Evolutionary conservation across 2,888 invertebrate species (phyloP).

Genomic region (Perizoma affinitatum): DNA sequence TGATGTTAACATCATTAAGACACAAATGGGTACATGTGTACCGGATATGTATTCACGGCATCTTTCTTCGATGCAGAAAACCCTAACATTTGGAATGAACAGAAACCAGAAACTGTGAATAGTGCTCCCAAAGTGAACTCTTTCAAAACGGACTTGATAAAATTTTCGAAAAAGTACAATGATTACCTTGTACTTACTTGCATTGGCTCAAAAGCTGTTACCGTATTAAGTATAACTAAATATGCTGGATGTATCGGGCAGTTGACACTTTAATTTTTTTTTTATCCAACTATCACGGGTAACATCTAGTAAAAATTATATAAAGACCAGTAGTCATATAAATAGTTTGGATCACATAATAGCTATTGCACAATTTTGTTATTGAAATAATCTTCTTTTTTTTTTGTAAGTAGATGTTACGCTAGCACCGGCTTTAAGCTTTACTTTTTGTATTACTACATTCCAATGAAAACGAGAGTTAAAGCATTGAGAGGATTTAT

Average conservation of each 20-base stretch:
- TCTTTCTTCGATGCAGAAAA: too few species aligned
- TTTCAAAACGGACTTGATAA: not conserved
- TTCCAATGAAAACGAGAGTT: conserved; percentile 63
- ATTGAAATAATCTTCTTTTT: conserved; percentile 44
- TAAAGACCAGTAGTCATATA: conserved; percentile 8
- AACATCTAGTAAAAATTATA: not conserved
- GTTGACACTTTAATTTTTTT: too few species aligned
- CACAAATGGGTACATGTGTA: conserved; percentile 7
- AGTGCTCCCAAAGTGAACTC: too few species aligned
- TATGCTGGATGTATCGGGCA: too few species aligned
- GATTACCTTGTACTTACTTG: too few species aligned
- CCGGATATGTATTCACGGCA: too few species aligned
- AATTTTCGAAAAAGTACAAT: not conserved
- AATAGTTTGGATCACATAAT: conserved; percentile 19
- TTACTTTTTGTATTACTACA: conserved; percentile 50
- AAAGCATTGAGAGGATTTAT: conserved; percentile 49
- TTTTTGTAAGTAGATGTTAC: conserved; percentile 46
- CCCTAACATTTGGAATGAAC: too few species aligned
- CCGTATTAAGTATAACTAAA: too few species aligned
- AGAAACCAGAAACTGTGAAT: too few species aligned
- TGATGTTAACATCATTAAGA: conserved; percentile 15
- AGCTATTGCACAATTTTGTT: conserved; percentile 50
- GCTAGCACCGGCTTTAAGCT: conserved; percentile 37
- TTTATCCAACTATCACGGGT: too few species aligned
- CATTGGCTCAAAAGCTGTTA: too few species aligned